These are phyloP conservation scores for Anastatus disparis DNA, from an alignment of 1,140 invertebrate genomes.

Conservation along the genomic window DNA sequence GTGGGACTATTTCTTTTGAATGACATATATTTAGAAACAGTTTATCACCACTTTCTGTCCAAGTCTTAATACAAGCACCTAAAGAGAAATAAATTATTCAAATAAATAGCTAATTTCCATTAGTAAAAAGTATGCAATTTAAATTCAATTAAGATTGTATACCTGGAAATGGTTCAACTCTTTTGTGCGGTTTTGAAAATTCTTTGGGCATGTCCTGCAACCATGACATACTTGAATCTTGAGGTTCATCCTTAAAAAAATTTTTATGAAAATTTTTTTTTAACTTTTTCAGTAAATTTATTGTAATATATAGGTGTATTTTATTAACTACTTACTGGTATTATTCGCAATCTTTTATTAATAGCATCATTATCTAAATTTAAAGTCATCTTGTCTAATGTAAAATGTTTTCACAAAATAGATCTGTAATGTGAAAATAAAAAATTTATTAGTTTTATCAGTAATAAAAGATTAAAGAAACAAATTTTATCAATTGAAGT, in stretches of 20 bases:
- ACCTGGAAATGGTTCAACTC: constrained; percentile 54
- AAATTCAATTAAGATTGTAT: neutral
- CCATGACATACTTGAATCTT: constrained; percentile 12
- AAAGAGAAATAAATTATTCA: constrained; percentile 40
- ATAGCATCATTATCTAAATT: constrained; percentile 52
- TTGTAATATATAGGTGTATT: neutral
- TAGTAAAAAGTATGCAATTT: too few species aligned
- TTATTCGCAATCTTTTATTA: constrained; percentile 47
- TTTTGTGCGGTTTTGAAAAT: constrained; percentile 41
- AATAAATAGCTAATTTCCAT: neutral
- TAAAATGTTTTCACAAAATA: too few species aligned
- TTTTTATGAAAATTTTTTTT: neutral
- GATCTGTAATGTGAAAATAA: too few species aligned
- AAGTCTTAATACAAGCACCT: constrained; percentile 89
- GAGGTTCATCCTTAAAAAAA: constrained; percentile 23
- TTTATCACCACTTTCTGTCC: constrained; percentile 75
- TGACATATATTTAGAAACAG: constrained; percentile 85
- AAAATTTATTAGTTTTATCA: too few species aligned
- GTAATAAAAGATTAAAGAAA: too few species aligned
- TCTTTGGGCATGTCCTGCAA: too few species aligned
- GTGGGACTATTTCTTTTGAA: constrained; percentile 79
- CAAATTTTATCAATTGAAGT: too few species aligned
- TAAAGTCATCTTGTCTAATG: constrained; percentile 47
- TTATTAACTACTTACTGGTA: constrained; percentile 46
- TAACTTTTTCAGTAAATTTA: constrained; percentile 24